A percentile compares a stretch with the other conserved stretches of the same genome.
Evolutionary conservation across 53 echinoderm and acorn worm species (phyloP).

Genomic region (Apostichopus leukothele): DNA sequence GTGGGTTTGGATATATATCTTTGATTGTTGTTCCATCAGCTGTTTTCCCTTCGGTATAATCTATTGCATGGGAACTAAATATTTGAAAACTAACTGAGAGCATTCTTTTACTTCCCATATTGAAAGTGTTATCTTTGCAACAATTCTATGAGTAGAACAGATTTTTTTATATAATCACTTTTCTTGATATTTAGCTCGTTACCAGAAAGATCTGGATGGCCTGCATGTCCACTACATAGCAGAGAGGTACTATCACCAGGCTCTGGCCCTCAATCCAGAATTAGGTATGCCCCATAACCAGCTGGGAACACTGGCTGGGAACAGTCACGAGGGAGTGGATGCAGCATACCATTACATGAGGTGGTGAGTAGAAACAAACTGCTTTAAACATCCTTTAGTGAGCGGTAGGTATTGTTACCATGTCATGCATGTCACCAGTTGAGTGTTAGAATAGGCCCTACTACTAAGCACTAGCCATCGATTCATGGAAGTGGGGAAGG

Average conservation of each 20-base stretch:
- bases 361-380: slow-evolving; percentile 61
- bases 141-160: too few relatives aligned
- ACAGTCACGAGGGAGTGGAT: slow-evolving; percentile 85
- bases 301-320: slow-evolving; percentile 91
- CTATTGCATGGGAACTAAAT: too few relatives aligned
- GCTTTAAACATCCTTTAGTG: neutral
- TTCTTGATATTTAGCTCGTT: slow-evolving; percentile 67
- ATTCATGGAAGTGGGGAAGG: neutral
- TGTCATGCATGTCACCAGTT: neutral
- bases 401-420: neutral
- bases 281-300: slow-evolving; percentile 99
- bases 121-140: too few relatives aligned
- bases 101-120: too few relatives aligned
- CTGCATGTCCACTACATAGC: slow-evolving; percentile 77
- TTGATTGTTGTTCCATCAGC: too few relatives aligned
- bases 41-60: too few relatives aligned
- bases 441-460: neutral
- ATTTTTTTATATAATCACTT: neutral
- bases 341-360: slow-evolving; percentile 97
- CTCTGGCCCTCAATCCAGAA: slow-evolving; percentile 81
- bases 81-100: neutral
- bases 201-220: slow-evolving; percentile 92
- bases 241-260: slow-evolving; percentile 95
- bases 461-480: neutral
- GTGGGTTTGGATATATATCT: too few relatives aligned